A percentile compares a stretch with the other conserved stretches of the same genome.
phyloP scores from a whole-genome alignment of 1,140 invertebrate species.

The Drosophila willistoni region DNA sequence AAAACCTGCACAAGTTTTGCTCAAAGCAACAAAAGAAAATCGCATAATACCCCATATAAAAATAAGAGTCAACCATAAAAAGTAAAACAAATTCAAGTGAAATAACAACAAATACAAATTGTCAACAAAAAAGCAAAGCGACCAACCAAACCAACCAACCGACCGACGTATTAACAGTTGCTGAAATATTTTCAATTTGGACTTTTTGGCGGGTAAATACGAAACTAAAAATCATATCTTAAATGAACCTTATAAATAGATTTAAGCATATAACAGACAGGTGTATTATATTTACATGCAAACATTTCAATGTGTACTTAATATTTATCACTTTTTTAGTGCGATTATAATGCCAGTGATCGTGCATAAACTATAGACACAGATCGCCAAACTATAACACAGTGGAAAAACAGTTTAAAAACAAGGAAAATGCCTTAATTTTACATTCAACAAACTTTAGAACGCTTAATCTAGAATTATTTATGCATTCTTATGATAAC shows the following conservation, averaged over 20 bases:
- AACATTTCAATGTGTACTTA: background rate
- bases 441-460: too few relatives aligned
- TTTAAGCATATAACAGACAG: background rate
- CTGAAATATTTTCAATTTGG: conserved; percentile 22
- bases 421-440: too few relatives aligned
- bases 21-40: conserved; percentile 59
- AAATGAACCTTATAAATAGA: conserved; percentile 9
- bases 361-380: background rate
- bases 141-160: too few relatives aligned
- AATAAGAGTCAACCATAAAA: conserved; percentile 49
- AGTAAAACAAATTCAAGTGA: conserved; percentile 48
- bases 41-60: conserved; percentile 44
- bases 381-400: too few relatives aligned
- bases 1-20: conserved; percentile 59
- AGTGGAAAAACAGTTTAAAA: too few relatives aligned
- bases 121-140: conserved; percentile 30
- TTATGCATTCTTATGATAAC: too few relatives aligned
- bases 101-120: conserved; percentile 38
- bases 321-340: background rate
- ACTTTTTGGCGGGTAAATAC: conserved; percentile 56
- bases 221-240: conserved; percentile 8
- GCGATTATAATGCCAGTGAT: too few relatives aligned
- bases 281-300: background rate
- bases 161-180: conserved; percentile 21
- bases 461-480: too few relatives aligned